Conservation (phyloP, 2,888 invertebrate genomes). For the Xanthorhoe designata region DNA sequence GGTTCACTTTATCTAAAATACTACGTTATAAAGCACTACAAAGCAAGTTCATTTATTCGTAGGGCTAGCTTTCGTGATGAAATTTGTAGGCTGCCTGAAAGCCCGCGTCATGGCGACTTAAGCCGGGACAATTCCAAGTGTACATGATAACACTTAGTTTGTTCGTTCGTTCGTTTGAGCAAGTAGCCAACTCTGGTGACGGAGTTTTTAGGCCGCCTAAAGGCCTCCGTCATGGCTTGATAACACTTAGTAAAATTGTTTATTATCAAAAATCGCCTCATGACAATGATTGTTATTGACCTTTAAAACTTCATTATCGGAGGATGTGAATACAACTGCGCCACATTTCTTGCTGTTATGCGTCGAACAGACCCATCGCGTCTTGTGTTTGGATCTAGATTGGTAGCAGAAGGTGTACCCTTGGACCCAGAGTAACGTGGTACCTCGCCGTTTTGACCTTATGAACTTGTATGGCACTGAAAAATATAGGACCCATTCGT, state of each 20-base stretch:
- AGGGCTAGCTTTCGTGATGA: no score
- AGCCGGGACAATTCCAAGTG: no score
- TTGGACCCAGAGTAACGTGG: constrained; percentile 11
- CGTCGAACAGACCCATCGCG: constrained; percentile 33
- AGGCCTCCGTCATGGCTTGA: no score
- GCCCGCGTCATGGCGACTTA: no score
- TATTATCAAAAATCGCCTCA: not conserved
- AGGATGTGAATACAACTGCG: constrained; percentile 2
- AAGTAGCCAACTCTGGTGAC: no score
- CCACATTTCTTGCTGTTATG: constrained; percentile 38
- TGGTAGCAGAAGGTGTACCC: constrained; percentile 28
- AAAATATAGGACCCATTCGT: not conserved
- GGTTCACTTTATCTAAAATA: no score
- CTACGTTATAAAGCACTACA: not conserved
- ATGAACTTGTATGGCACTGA: constrained; percentile 9
- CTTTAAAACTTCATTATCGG: not conserved
- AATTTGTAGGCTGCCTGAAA: no score
- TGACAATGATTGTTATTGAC: constrained; percentile 6
- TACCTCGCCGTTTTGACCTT: constrained; percentile 14
- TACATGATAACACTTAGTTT: no score
- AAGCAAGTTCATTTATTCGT: no score
- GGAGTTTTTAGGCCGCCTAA: no score
- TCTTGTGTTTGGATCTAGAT: constrained; percentile 9
- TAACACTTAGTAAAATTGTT: not conserved
- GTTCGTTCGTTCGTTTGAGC: no score